Evolutionary conservation across 2,888 invertebrate genomes (phyloP).

Genomic region (Eristalis arbustorum): DNA sequence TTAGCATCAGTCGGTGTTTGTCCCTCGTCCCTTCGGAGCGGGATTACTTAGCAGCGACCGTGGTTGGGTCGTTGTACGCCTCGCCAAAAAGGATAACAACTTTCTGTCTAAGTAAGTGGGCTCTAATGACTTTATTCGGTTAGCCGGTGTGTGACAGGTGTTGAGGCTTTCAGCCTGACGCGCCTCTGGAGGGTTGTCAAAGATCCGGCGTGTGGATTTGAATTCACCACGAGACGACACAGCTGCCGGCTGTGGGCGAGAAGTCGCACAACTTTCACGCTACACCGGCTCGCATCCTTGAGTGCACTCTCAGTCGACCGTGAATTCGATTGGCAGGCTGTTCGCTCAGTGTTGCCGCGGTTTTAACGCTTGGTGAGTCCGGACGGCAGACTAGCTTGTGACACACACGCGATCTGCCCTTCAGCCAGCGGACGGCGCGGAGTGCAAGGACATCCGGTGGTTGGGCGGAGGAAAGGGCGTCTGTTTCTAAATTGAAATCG

Average conservation of each 20-base stretch:
- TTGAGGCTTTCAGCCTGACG: not conserved
- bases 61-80: not conserved
- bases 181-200: not conserved
- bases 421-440: too few species aligned
- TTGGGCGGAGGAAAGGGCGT: too few species aligned
- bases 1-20: constrained; percentile 33
- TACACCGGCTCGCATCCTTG: not conserved
- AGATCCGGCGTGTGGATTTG: not conserved
- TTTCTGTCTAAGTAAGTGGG: not conserved
- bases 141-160: not conserved
- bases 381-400: constrained; percentile 36
- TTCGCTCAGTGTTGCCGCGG: constrained; percentile 44
- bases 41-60: not conserved
- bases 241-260: not conserved
- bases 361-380: constrained; percentile 31
- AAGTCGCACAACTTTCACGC: not conserved
- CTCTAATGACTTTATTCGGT: constrained; percentile 1
- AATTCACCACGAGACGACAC: not conserved
- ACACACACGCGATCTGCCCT: constrained; percentile 9
- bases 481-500: constrained; percentile 21
- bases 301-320: constrained; percentile 40
- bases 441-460: constrained; percentile 27
- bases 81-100: not conserved
- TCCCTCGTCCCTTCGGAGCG: not conserved
- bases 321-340: constrained; percentile 45